These are phyloP conservation scores for Drosophila infuscata DNA, from an alignment of 2,888 invertebrate genomes.

Conservation along the genomic window DNA sequence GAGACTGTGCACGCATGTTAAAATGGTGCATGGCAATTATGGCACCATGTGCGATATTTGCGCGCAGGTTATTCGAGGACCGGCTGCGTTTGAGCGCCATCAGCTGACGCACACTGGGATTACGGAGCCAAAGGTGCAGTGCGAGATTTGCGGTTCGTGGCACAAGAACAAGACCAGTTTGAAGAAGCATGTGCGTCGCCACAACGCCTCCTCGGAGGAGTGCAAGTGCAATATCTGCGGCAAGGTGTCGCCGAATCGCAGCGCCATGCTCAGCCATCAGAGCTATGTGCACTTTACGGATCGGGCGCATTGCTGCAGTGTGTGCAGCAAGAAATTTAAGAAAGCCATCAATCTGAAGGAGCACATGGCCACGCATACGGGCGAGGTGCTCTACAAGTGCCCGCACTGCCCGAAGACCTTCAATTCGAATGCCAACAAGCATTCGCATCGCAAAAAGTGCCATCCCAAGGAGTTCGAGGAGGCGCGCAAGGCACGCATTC, in stretches of 20 bases:
- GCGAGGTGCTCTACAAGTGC: conserved; percentile 84
- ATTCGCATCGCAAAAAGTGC: conserved; percentile 84
- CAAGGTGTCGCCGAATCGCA: conserved; percentile 83
- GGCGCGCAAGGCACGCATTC: conserved; percentile 69
- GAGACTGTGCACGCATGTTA: conserved; percentile 78
- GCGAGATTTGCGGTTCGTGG: conserved; percentile 83
- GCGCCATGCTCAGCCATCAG: conserved; percentile 83
- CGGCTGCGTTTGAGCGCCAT: conserved; percentile 82
- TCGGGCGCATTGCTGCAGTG: conserved; percentile 80
- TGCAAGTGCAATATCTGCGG: conserved; percentile 82
- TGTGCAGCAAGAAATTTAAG: conserved; percentile 84
- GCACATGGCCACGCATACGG: conserved; percentile 84
- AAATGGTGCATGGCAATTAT: conserved; percentile 76
- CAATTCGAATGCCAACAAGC: conserved; percentile 85
- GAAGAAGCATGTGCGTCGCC: conserved; percentile 83
- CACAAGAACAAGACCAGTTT: conserved; percentile 83
- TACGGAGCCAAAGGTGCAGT: conserved; percentile 82
- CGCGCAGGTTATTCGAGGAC: conserved; percentile 83
- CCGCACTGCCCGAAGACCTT: conserved; percentile 84
- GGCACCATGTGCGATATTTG: conserved; percentile 84
- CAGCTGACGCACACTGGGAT: conserved; percentile 81
- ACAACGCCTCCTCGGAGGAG: conserved; percentile 75
- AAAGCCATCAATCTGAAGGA: conserved; percentile 83
- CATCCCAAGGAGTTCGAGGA: conserved; percentile 83
- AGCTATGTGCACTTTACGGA: conserved; percentile 83